phyloP scores from a whole-genome alignment of 2,888 invertebrate genomes.

The Leptinotarsa haldemani region DNA sequence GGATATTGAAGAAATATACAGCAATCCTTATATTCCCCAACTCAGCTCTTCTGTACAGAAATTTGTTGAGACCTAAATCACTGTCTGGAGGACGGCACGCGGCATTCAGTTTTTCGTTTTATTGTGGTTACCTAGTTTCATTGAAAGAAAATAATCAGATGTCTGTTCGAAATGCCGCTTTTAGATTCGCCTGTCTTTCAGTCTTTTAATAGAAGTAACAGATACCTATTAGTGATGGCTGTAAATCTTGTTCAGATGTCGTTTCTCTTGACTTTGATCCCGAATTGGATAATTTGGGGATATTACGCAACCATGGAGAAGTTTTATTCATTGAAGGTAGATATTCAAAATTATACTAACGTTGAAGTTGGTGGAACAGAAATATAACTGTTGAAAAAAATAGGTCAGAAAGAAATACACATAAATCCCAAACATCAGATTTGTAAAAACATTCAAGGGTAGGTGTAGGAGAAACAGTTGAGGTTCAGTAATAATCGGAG shows the following conservation, averaged over 20 bases:
- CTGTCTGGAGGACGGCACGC: slow-evolving; percentile 1
- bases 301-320: not conserved
- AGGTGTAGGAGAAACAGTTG: too few relatives aligned
- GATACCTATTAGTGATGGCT: slow-evolving; percentile 4
- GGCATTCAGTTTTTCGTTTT: not conserved
- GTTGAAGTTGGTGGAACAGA: too few relatives aligned
- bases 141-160: slow-evolving; percentile 7
- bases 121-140: slow-evolving; percentile 4
- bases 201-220: slow-evolving; percentile 4
- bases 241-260: not conserved
- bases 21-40: too few relatives aligned
- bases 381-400: too few relatives aligned
- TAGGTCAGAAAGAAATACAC: too few relatives aligned
- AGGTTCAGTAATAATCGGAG: too few relatives aligned
- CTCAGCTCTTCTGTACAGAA: not conserved
- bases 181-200: slow-evolving; percentile 4
- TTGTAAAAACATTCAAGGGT: too few relatives aligned
- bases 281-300: not conserved
- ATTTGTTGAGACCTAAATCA: not conserved
- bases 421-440: too few relatives aligned
- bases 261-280: slow-evolving; percentile 5
- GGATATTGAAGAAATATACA: too few relatives aligned
- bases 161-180: not conserved
- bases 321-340: too few relatives aligned
- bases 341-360: too few relatives aligned